These are phyloP conservation scores for Macrophya alboannulata DNA, from an alignment of 2,888 invertebrate species.

Conservation along the genomic window DNA sequence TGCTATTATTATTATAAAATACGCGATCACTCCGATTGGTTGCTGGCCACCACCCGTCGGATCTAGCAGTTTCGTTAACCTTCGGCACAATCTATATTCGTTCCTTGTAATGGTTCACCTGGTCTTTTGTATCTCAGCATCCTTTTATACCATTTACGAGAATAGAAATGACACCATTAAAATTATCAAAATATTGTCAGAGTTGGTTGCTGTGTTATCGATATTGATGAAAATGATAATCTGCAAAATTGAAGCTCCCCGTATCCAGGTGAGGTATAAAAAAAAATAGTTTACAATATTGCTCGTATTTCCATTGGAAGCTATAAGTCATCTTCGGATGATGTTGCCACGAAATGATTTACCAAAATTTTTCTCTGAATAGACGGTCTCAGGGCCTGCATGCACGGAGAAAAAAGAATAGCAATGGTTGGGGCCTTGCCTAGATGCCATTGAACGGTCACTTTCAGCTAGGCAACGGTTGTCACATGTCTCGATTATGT, in stretches of 20 bases:
- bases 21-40: background rate
- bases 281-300: slow-evolving; percentile 31
- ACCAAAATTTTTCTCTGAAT: background rate
- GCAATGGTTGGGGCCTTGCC: background rate
- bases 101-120: background rate
- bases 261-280: slow-evolving; percentile 29
- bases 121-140: background rate
- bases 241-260: slow-evolving; percentile 36
- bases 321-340: background rate
- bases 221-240: slow-evolving; percentile 55
- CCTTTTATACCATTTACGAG: background rate
- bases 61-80: background rate
- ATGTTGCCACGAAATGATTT: slow-evolving; percentile 1
- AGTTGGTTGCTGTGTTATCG: background rate
- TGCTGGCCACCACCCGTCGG: background rate
- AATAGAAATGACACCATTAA: background rate
- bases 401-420: background rate
- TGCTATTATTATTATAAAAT: background rate
- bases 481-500: background rate
- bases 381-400: background rate
- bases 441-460: background rate
- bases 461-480: background rate
- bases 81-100: background rate
- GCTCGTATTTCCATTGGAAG: background rate
- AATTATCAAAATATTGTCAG: background rate